Base-by-base conservation (phyloP, 2,797 vertebrate genomes). In the Ctenochaetus hawaiiensis region DNA sequence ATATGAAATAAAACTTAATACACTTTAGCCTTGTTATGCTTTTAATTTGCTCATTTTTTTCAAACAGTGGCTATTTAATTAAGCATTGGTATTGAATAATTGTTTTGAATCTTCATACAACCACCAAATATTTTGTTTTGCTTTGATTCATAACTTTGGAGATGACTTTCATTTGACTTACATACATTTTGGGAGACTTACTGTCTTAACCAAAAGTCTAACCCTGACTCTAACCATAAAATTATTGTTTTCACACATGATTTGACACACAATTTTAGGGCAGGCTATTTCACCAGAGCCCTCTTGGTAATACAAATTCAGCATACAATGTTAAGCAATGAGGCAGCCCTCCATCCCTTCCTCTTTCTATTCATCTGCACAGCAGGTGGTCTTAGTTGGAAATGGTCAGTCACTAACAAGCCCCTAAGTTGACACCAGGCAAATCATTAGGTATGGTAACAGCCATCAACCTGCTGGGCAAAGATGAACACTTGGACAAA, bases 401-500 rank as follows among this genome's bases (percentile, higher is more conserved):
- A 23, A 72, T 83, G 60, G 78, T 58, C 77, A n/a, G 45, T 68
- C 20, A 76, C 34, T 51, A 70, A 56, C 48, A 66, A 63, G 49
- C 48, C 23, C 23, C 59, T 37, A 4, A 26, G 52, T 68, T 7
- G 8, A 60, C 72, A 67, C 39, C 41, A 58, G 26, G 52, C 61
- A 53, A 62, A 52, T 67, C 37, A 66, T 75, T 51, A 54, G 11
- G 44, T 54, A 41, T 18, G 12, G 30, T 41, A 49, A 34, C 51
- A 66, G 59, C 41, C 43, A 71, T 53, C n/a, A 53, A 48, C 45
- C 72, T 78, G 66, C 30, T 16, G 2, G 22, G 58, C 59, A 79
- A 16, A 75, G 72, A 83, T 70, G 59, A 76, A 75, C 8, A 41
- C 47, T 54, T n/a, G 63, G 56, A 77, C 76, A 70, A 77, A 14